phyloP scores from a whole-genome alignment of 2,888 invertebrate species.

The Brenthis ino region DNA sequence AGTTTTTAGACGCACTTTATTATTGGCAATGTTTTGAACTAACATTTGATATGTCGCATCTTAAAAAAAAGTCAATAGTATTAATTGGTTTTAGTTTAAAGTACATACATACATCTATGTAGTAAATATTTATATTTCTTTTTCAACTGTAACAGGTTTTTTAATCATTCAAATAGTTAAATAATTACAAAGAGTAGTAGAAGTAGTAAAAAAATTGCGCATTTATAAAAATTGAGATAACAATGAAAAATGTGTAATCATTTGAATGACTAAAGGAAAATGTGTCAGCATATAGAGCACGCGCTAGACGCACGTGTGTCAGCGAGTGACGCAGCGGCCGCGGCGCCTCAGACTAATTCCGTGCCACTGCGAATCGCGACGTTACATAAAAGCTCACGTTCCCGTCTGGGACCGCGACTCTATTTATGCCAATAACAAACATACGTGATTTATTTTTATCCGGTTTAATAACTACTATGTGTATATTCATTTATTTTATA shows the following conservation, averaged over 20 bases:
- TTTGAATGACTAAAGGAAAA: slow-evolving; percentile 21
- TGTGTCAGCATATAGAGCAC: slow-evolving; percentile 29
- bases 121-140: no score
- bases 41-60: no score
- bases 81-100: no score
- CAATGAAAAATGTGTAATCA: slow-evolving; percentile 8
- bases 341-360: slow-evolving; percentile 57
- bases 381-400: slow-evolving; percentile 61
- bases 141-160: no score
- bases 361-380: slow-evolving; percentile 49
- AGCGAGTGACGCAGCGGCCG: slow-evolving; percentile 42
- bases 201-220: no score
- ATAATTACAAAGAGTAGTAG: no score
- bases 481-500: no score
- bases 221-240: background rate
- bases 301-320: slow-evolving; percentile 37
- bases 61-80: no score
- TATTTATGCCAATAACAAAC: background rate
- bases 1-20: no score
- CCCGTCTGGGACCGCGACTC: slow-evolving; percentile 26
- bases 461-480: background rate
- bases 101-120: no score
- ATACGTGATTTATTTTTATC: background rate
- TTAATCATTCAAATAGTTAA: no score
- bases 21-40: no score